Evolutionary conservation across 2,888 invertebrate genomes (phyloP), one percentile per base, ranked within the genome.

Genomic region (Drosophila gaucha): DNA sequence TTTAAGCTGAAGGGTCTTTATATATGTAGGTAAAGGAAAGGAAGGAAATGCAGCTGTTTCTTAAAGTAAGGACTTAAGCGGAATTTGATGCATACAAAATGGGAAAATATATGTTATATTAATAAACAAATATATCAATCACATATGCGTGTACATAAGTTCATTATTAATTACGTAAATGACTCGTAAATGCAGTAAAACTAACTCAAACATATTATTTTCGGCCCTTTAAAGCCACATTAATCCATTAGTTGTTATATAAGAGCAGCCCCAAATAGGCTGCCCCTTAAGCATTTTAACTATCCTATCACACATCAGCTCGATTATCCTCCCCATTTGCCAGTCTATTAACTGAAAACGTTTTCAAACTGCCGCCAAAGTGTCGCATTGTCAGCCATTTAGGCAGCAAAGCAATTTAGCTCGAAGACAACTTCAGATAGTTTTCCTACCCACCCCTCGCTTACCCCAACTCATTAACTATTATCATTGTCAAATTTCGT

Each of bases 401-500:
- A 52, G 74, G 33, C 39, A 16, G 20, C 46, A 54, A 55, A 41
- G 50, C 52, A 56, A 59, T 75, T 74, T 64, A 43, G 22, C 18
- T 28, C 14, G 44, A 49, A 10, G 49, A 18, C 26, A 36, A 20
- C 38, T 51, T 51, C 38, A 38, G 58, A 66, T 74, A 74, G 70
- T 74, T 74, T 64, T 55, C 28, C 46, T 39, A 10, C 54, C 39
- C 47, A 28, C 2, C 12, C 30, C 28, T 14, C 22, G 22, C 22
- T 50, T 38, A 39, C 16, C 22, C 55, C 3, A 14, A 38, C 60
- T 60, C 67, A 84, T 80, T 80, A 80, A 62, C 66, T 68, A 64
- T 67, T 67, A 77, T 79, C 71, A 74, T 74, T 77, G 66, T 63
- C 46, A 36, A 68, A 60, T 71, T 73, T 50, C 49, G 36, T 74